A percentile compares a stretch with the other conserved stretches of the same genome.
These are phyloP conservation scores for Aptenodytes forsteri DNA, from an alignment of 2,113 vertebrate species.

Conservation along the genomic window DNA sequence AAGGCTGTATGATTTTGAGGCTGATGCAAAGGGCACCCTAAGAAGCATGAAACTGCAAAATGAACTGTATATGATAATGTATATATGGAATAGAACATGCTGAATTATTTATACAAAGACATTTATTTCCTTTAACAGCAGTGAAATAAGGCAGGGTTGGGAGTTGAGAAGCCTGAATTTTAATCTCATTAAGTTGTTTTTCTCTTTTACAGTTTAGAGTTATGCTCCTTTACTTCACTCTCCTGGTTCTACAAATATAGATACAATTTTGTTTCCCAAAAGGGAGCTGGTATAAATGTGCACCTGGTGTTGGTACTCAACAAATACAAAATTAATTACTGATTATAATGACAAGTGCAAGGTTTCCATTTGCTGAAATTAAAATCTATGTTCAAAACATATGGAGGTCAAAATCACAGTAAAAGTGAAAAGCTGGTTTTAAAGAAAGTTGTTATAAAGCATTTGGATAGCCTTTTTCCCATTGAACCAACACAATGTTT, in stretches of 20 bases:
- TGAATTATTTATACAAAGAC: neutral
- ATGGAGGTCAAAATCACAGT: neutral
- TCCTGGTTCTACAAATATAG: neutral
- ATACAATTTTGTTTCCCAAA: neutral
- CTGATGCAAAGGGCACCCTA: neutral
- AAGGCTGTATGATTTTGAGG: neutral
- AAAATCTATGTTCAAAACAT: neutral
- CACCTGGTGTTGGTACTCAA: neutral
- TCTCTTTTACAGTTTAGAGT: neutral
- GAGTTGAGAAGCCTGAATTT: neutral
- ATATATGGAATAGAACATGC: neutral
- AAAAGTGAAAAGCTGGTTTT: neutral
- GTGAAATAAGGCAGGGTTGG: neutral
- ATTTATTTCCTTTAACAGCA: neutral
- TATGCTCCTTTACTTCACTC: neutral
- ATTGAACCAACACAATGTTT: neutral
- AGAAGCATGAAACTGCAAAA: neutral
- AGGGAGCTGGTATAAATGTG: neutral
- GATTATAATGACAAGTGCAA: neutral
- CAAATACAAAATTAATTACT: neutral
- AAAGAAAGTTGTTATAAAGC: neutral
- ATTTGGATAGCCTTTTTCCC: neutral
- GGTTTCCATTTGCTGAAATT: neutral
- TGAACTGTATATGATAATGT: neutral
- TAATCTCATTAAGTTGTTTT: neutral